These are phyloP conservation scores for Drosophila niveifrons DNA, from an alignment of 2,888 invertebrate genomes.

Conservation along the genomic window DNA sequence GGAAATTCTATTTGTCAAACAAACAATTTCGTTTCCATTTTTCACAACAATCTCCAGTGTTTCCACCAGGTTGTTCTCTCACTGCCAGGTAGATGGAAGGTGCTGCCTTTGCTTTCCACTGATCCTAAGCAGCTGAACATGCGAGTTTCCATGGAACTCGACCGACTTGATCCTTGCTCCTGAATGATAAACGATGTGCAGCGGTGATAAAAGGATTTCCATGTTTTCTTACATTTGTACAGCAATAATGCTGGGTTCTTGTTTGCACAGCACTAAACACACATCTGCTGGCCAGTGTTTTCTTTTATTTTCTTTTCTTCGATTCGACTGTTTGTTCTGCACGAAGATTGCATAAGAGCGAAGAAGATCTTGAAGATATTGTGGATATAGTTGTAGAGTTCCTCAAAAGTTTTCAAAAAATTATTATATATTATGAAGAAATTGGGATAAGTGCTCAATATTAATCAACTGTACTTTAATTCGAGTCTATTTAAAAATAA, in stretches of 20 bases:
- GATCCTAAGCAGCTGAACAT: constrained; percentile 66
- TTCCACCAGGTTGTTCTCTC: constrained; percentile 52
- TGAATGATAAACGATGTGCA: constrained; percentile 46
- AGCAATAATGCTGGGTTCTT: constrained; percentile 30
- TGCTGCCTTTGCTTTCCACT: constrained; percentile 6
- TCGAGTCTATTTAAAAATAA: background rate
- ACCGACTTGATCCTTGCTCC: constrained; percentile 14
- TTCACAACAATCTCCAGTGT: constrained; percentile 24
- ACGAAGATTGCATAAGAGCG: constrained; percentile 12
- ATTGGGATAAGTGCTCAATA: too few relatives aligned
- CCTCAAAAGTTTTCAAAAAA: background rate
- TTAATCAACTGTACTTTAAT: too few relatives aligned
- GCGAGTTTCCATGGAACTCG: constrained; percentile 51
- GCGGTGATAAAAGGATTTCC: constrained; percentile 69
- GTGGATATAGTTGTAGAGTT: too few relatives aligned
- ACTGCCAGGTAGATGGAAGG: constrained; percentile 51
- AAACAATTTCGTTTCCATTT: constrained; percentile 69
- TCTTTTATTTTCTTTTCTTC: constrained; percentile 12
- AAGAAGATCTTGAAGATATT: background rate
- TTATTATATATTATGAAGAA: background rate
- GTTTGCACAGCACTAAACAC: constrained; percentile 29
- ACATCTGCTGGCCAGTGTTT: constrained; percentile 22
- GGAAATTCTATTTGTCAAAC: constrained; percentile 76
- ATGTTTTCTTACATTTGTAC: constrained; percentile 61
- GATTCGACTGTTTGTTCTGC: background rate